A percentile compares a stretch with the other conserved stretches of the same genome.
These are phyloP conservation scores for Melanotus villosus DNA, from an alignment of 2,888 invertebrate species.

Conservation along the genomic window DNA sequence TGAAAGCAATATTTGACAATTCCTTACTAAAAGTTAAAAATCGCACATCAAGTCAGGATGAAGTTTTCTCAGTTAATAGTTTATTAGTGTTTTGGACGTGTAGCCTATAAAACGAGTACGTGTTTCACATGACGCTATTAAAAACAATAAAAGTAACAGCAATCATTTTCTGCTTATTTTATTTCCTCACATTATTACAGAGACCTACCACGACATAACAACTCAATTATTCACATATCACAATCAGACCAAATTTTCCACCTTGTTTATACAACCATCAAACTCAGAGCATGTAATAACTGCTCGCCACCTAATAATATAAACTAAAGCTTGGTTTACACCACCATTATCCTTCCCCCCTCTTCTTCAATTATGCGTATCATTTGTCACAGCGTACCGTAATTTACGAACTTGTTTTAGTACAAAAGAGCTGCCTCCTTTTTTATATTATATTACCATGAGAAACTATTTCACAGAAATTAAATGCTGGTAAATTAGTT, in stretches of 20 bases:
- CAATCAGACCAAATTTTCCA: slow-evolving; percentile 46
- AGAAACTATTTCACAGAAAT: slow-evolving; percentile 36
- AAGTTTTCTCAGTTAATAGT: slow-evolving; percentile 22
- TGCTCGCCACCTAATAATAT: slow-evolving; percentile 44
- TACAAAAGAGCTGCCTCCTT: slow-evolving; percentile 26
- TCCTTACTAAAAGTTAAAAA: too few species aligned
- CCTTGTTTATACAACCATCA: slow-evolving; percentile 46
- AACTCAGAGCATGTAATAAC: slow-evolving; percentile 43
- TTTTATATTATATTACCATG: slow-evolving; percentile 28
- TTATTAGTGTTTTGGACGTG: slow-evolving; percentile 15
- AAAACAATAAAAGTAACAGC: slow-evolving; percentile 30
- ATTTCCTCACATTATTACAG: slow-evolving; percentile 37
- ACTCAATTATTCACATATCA: slow-evolving; percentile 44
- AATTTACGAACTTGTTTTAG: slow-evolving; percentile 38
- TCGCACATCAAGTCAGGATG: too few species aligned
- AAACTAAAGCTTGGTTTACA: slow-evolving; percentile 37
- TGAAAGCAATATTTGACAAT: too few species aligned
- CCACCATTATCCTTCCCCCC: slow-evolving; percentile 30
- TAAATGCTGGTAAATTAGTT: slow-evolving; percentile 32
- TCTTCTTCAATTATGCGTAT: slow-evolving; percentile 30
- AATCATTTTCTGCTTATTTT: slow-evolving; percentile 43
- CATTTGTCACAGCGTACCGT: slow-evolving; percentile 36
- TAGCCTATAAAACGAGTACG: slow-evolving; percentile 33
- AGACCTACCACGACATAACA: slow-evolving; percentile 42
- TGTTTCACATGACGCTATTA: slow-evolving; percentile 37